Percentiles rank a stretch among this genome's conserved stretches.
phyloP scores from a whole-genome alignment of 2,113 vertebrate species.

The Megaleporinus macrocephalus region DNA sequence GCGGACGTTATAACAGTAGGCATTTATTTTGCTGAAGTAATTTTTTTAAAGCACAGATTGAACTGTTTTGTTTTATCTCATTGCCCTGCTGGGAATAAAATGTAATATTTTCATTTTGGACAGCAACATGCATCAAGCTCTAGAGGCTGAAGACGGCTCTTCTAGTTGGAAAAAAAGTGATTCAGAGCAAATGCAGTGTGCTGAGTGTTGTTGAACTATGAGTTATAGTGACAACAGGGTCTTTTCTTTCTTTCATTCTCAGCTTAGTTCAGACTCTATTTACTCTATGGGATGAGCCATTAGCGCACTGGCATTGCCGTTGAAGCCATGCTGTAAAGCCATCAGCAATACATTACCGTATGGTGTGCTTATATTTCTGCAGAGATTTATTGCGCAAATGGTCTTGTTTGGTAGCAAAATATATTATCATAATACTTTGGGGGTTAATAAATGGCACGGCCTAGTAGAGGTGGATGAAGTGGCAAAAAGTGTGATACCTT shows the following conservation, averaged over 20 bases:
- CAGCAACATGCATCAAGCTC: neutral
- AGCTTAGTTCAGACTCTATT: slow-evolving; percentile 12
- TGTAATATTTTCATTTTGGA: slow-evolving; percentile 6
- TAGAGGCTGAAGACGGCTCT: neutral
- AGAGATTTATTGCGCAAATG: neutral
- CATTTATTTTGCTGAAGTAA: neutral
- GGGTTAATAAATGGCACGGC: no score
- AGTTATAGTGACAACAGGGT: slow-evolving; percentile 13
- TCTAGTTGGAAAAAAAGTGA: neutral
- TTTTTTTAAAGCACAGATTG: neutral
- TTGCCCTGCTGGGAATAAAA: neutral
- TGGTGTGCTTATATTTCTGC: neutral
- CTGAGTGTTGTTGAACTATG: slow-evolving; percentile 3
- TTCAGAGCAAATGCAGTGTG: slow-evolving; percentile 15
- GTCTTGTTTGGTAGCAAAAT: neutral
- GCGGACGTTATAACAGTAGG: neutral
- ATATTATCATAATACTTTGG: no score
- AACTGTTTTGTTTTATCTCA: neutral
- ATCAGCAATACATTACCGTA: neutral
- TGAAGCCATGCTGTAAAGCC: slow-evolving; percentile 14
- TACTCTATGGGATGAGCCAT: neutral
- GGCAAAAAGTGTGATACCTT: no score
- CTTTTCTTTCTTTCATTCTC: neutral
- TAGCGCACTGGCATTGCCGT: neutral
- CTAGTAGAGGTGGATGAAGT: no score